These are phyloP conservation scores for Bryconaethiops microstoma DNA, from an alignment of 2,797 vertebrate genomes.

Conservation along the genomic window DNA sequence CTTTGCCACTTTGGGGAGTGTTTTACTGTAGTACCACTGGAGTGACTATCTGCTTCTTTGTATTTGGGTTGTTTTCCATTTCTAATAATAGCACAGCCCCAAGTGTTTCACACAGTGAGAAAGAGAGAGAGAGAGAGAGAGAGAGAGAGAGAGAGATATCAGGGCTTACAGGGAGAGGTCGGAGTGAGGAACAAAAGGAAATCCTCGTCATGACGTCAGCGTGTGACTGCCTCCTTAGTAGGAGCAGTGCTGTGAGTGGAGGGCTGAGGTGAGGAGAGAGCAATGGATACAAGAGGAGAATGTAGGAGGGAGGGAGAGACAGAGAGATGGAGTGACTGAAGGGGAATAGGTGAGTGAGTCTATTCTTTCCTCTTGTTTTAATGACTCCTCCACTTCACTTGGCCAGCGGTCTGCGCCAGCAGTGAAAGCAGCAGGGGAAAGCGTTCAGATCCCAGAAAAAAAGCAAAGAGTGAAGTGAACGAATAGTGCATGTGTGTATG, in stretches of 20 bases:
- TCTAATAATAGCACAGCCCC: constrained; percentile 52
- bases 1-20: constrained; percentile 15
- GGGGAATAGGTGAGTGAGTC: constrained; percentile 27
- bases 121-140: no score
- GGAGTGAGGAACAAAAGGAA: constrained; percentile 65
- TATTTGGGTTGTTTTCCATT: constrained; percentile 39
- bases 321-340: constrained; percentile 27
- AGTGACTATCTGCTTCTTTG: constrained; percentile 43
- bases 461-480: background rate
- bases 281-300: constrained; percentile 21
- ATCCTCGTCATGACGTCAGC: constrained; percentile 75
- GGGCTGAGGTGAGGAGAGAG: constrained; percentile 28
- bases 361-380: constrained; percentile 7
- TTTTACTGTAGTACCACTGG: constrained; percentile 37
- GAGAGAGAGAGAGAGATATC: background rate
- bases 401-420: constrained; percentile 55
- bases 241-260: constrained; percentile 37
- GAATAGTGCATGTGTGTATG: background rate
- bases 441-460: background rate
- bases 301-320: background rate
- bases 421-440: constrained; percentile 16
- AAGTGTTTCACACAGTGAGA: background rate
- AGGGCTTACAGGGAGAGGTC: constrained; percentile 44
- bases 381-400: constrained; percentile 67
- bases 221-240: constrained; percentile 33